A percentile compares a stretch with the other conserved stretches of the same genome.
These are phyloP conservation scores for Mimas tiliae DNA, from an alignment of 2,888 invertebrate genomes.

Conservation along the genomic window DNA sequence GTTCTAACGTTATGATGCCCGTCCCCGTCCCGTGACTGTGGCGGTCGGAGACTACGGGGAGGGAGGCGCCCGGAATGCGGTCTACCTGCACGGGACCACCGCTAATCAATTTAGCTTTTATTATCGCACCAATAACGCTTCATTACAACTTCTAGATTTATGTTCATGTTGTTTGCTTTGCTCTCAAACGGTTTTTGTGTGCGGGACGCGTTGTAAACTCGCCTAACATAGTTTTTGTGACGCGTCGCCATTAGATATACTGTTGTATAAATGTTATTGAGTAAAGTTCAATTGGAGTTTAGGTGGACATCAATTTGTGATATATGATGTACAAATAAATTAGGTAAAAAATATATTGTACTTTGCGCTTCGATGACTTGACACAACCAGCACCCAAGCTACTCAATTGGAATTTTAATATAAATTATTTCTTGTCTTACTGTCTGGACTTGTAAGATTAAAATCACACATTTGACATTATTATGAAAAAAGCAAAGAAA, in stretches of 20 bases:
- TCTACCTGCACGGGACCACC: slow-evolving; percentile 80
- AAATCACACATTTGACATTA: too few species aligned
- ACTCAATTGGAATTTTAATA: too few species aligned
- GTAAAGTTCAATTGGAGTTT: slow-evolving; percentile 19
- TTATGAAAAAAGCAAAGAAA: too few species aligned
- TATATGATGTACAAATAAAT: neutral
- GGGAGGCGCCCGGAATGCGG: slow-evolving; percentile 70
- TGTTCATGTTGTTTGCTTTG: slow-evolving; percentile 64
- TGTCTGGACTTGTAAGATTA: too few species aligned
- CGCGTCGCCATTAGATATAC: slow-evolving; percentile 24
- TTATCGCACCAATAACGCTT: slow-evolving; percentile 81
- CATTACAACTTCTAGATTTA: slow-evolving; percentile 75
- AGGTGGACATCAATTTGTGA: neutral
- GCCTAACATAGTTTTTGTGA: slow-evolving; percentile 55
- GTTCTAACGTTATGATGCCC: slow-evolving; percentile 52
- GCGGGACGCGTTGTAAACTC: slow-evolving; percentile 54
- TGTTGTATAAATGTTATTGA: slow-evolving; percentile 11
- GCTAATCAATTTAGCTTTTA: slow-evolving; percentile 84
- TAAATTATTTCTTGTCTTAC: too few species aligned
- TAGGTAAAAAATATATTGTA: neutral
- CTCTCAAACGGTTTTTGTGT: slow-evolving; percentile 51
- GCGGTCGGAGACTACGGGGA: slow-evolving; percentile 38
- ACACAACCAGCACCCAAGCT: too few species aligned
- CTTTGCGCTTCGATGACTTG: neutral
- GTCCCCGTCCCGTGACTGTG: slow-evolving; percentile 32